A percentile compares a stretch with the other conserved stretches of the same genome.
phyloP scores from a whole-genome alignment of 1,140 invertebrate genomes.

The Drosophila tani region DNA sequence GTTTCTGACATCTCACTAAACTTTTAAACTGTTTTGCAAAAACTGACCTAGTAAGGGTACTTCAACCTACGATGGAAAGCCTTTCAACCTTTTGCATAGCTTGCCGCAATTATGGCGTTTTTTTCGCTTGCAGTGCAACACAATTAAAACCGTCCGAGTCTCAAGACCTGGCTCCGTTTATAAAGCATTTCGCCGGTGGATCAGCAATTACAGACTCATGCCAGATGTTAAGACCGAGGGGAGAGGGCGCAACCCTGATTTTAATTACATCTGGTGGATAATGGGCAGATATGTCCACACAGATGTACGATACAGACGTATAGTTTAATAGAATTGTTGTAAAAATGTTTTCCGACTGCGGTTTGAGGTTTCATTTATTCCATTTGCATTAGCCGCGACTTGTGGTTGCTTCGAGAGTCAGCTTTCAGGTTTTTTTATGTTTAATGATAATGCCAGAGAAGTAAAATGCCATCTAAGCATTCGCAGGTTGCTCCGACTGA shows the following conservation, averaged over 20 bases:
- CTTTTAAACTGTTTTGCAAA: slow-evolving; percentile 8
- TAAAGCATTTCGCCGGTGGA: slow-evolving; percentile 44
- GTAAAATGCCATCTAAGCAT: slow-evolving; percentile 30
- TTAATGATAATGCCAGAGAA: slow-evolving; percentile 40
- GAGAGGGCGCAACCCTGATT: slow-evolving; percentile 39
- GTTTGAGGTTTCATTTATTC: slow-evolving; percentile 50
- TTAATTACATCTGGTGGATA: slow-evolving; percentile 48
- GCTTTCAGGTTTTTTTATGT: slow-evolving; percentile 32
- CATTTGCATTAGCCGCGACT: slow-evolving; percentile 18
- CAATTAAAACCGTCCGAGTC: slow-evolving; percentile 11
- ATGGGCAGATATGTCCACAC: slow-evolving; percentile 32
- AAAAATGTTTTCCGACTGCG: slow-evolving; percentile 58
- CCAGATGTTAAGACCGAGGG: slow-evolving; percentile 15
- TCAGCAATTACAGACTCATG: slow-evolving; percentile 61
- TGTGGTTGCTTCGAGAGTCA: slow-evolving; percentile 1
- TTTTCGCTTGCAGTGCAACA: slow-evolving; percentile 33
- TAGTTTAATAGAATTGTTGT: slow-evolving; percentile 61
- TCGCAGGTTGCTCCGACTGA: slow-evolving; percentile 24
- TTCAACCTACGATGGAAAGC: slow-evolving; percentile 23
- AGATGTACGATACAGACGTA: slow-evolving; percentile 34
- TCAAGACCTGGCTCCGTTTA: slow-evolving; percentile 22
- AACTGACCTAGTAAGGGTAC: slow-evolving; percentile 25
- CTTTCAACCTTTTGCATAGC: slow-evolving; percentile 5
- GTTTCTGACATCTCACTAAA: slow-evolving; percentile 17
- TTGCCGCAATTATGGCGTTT: slow-evolving; percentile 20